Evolutionary conservation across 2,113 vertebrate species (phyloP), one percentile per base, ranked within the genome.

Genomic region (Lophotis ruficrista): DNA sequence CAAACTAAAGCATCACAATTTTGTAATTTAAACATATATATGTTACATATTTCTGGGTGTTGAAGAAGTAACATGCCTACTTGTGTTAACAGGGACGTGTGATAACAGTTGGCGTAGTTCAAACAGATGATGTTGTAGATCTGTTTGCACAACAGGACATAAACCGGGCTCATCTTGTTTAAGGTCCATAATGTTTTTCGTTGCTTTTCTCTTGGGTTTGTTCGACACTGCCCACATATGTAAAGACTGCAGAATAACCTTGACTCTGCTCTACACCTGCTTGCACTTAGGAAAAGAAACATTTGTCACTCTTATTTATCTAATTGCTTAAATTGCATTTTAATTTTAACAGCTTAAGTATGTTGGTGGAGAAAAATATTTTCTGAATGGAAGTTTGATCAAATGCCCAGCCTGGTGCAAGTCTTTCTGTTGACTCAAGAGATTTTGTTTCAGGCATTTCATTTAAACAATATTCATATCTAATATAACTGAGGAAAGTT

Each of bases 301-400:
- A 95, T 97, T 95, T 96, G 83, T 96, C 93, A 82, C 93, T 97
- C 93, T 69, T 91, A 76, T 82, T 92, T 82, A 79, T 60, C 53
- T 87, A 97, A 96, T 97, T 95, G 81, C 77, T 94, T 84, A 71
- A 96, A 96, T 72, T 89, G 69, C 81, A 13, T 95, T 96, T 96
- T 94, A 94, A 94, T 96, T 95, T 80, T 89, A 96, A 75, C 83
- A 64, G 93, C 84, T 89, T 94, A 96, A 95, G 89, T 75, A 61
- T 65, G 77, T 48, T 68, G 51, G 83, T 82, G 61, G 69, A 91
- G 72, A 68, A 91, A 95, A 96, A 94, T 64, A 22, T 79, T 95
- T 95, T 95, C 77, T 95, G 89, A 96, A 95, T 91, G 91, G 28
- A 90, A 96, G 48, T 51, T 89, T 94, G 89, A 94, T 75, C 77